Conservation (phyloP, 2,888 invertebrate genomes). For the Heliconius charithonia region DNA sequence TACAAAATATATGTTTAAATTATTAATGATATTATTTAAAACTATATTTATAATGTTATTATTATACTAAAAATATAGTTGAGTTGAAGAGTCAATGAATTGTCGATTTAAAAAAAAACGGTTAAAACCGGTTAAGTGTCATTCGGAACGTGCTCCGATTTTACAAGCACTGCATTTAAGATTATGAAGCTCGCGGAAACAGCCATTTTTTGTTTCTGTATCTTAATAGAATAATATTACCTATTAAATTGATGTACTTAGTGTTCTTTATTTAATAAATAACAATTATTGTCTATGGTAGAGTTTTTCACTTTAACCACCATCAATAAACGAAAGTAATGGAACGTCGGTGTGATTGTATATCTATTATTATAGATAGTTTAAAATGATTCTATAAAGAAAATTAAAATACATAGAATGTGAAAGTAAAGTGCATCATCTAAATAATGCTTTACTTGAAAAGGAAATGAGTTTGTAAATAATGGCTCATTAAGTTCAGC, state of each 20-base stretch:
- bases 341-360: not conserved
- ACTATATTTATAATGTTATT: not conserved
- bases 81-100: conserved; percentile 36
- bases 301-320: not conserved
- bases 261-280: not conserved
- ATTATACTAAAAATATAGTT: conserved; percentile 31
- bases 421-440: conserved; percentile 35
- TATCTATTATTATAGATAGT: not conserved
- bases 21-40: not conserved
- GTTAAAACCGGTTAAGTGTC: conserved; percentile 45
- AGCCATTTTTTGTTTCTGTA: not conserved
- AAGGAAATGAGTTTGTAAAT: conserved; percentile 44
- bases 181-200: conserved; percentile 13
- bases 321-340: not conserved
- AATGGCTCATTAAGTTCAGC: conserved; percentile 43
- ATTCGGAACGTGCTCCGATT: conserved; percentile 42
- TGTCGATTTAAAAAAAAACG: conserved; percentile 45
- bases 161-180: conserved; percentile 28
- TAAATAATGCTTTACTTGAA: conserved; percentile 39
- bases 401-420: conserved; percentile 18
- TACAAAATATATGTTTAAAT: not conserved
- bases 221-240: too few species aligned
- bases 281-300: not conserved
- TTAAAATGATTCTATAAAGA: not conserved
- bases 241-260: not conserved